phyloP scores from a whole-genome alignment of 1,140 invertebrate genomes.

The Pseudachorutes palmiensis region DNA sequence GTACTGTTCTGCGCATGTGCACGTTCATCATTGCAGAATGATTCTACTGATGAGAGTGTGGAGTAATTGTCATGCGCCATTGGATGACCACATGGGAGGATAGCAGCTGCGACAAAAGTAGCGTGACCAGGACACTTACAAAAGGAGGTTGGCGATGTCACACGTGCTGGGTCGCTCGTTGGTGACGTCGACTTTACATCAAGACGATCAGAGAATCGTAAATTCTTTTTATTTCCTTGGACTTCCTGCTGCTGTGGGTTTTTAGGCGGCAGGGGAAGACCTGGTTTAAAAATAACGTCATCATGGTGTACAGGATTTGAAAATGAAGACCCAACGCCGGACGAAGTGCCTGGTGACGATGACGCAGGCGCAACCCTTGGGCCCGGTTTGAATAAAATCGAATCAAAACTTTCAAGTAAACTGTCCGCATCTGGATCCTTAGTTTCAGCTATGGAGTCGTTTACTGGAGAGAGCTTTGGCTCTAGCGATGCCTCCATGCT shows the following conservation, averaged over 20 bases:
- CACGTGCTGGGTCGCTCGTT: background rate
- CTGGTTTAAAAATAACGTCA: background rate
- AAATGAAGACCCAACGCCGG: background rate
- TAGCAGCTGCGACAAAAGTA: slow-evolving; percentile 1
- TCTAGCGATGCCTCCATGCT: too few relatives aligned
- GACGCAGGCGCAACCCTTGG: background rate
- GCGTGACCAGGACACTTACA: background rate
- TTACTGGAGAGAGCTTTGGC: too few relatives aligned
- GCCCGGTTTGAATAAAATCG: slow-evolving; percentile 29
- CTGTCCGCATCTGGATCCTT: slow-evolving; percentile 25
- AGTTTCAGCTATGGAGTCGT: too few relatives aligned
- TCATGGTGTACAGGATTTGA: too few relatives aligned
- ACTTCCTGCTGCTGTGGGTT: slow-evolving; percentile 12
- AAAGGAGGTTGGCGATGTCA: background rate
- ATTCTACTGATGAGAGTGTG: slow-evolving; percentile 31
- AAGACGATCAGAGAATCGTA: slow-evolving; percentile 18
- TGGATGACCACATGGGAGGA: slow-evolving; percentile 33
- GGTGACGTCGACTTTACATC: slow-evolving; percentile 3
- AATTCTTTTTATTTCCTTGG: slow-evolving; percentile 15
- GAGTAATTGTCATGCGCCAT: slow-evolving; percentile 31
- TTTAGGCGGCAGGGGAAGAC: slow-evolving; percentile 11
- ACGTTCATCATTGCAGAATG: slow-evolving; percentile 23
- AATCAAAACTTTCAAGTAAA: slow-evolving; percentile 36
- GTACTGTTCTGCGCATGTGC: slow-evolving; percentile 4
- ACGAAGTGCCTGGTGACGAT: background rate